Evolutionary conservation across 1,140 invertebrate genomes (phyloP), one percentile per base, ranked within the genome.

Genomic region (Cyrtorhinus lividipennis): DNA sequence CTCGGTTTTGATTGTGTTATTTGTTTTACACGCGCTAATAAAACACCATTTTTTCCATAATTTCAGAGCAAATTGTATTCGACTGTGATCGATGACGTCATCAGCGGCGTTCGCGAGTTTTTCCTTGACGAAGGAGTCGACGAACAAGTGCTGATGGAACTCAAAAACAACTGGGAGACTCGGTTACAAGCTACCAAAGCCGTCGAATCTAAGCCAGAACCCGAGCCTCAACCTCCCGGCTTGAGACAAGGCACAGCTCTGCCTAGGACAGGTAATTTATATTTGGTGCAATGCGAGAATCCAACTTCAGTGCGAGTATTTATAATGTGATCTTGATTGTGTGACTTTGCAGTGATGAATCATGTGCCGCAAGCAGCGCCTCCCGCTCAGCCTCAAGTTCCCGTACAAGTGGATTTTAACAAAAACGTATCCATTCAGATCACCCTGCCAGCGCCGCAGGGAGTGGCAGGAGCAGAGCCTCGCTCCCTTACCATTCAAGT

Each of bases 91-190:
- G 92, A 95, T 64, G 96, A 99, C 84, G 95, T 98, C 13, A 92
- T 98, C 67, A 77, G 81, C 18, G 89, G 87, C 70, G 91, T 98
- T 1, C 79, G 91, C 63, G 95, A 98, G 75, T 83, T 86, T 23
- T 98, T 99, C 75, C 77, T 95, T 18, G 96, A 99, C 72, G 96
- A 99, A 74, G 92, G 94, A 64, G 87, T 98, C 1, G 96, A 99
- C 73, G 93, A 98, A 72, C 92, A 97, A 77, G 90, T 98, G 15
- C 77, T 99, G 26, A 83, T 88, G 69, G 95, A 98, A 73, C 78
- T 99, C 45, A 94, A 93, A 77, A 88, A 93, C 76, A 80, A 90
- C 71, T 97, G 94, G 94, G 90, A 94, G 72, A 81, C 80, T 5
- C 95, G 95, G 76, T 74, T 97, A 62, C 76, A 83, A 64, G 83